Conservation (phyloP, 2,888 invertebrate species). For the Rhyacophila evoluta region DNA sequence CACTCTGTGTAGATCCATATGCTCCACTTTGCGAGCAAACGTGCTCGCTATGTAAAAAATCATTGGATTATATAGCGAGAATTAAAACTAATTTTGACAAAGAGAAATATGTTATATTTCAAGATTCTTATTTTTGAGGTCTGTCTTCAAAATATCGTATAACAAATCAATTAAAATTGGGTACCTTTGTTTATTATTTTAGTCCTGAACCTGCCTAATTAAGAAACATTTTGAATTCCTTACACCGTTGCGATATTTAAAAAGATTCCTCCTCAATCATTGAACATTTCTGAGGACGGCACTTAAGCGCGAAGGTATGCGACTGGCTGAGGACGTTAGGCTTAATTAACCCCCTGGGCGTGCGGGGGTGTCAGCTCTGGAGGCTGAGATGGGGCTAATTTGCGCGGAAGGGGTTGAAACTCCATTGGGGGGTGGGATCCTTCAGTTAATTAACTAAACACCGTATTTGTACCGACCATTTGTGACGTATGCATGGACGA, state of each 20-base stretch:
- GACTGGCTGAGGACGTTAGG: constrained; percentile 45
- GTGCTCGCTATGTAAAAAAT: too few species aligned
- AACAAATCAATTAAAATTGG: too few species aligned
- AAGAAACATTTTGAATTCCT: too few species aligned
- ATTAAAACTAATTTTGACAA: too few species aligned
- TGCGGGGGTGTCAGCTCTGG: not conserved
- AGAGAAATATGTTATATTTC: too few species aligned
- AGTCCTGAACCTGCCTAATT: too few species aligned
- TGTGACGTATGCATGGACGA: constrained; percentile 44
- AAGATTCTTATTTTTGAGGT: too few species aligned
- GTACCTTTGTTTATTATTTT: too few species aligned
- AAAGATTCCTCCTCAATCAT: constrained; percentile 41
- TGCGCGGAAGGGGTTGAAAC: constrained; percentile 40
- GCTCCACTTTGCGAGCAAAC: too few species aligned
- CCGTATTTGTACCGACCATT: constrained; percentile 48
- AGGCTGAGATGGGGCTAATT: constrained; percentile 53
- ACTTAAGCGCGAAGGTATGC: constrained; percentile 47
- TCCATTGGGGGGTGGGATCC: constrained; percentile 39
- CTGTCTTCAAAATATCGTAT: too few species aligned
- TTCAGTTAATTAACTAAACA: constrained; percentile 55
- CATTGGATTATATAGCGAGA: too few species aligned
- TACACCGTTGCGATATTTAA: not conserved
- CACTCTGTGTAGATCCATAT: too few species aligned
- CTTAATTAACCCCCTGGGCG: constrained; percentile 52
- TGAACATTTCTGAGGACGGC: constrained; percentile 28